phyloP scores from a whole-genome alignment of 2,113 vertebrate genomes.

The Erinaceus europaeus region DNA sequence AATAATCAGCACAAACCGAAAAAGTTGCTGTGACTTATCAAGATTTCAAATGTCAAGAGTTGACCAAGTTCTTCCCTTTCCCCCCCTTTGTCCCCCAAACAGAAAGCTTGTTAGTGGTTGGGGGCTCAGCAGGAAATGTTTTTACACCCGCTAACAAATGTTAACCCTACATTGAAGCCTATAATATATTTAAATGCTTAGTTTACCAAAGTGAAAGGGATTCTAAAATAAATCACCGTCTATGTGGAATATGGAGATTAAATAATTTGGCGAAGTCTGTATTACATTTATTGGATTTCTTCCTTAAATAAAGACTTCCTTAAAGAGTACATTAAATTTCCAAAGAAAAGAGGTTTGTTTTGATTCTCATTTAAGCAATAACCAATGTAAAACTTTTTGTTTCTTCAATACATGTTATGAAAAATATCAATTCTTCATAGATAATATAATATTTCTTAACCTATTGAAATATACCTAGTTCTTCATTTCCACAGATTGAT shows the following conservation, averaged over 20 bases:
- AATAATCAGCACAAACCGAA: slow-evolving; percentile 64
- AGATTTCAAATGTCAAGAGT: slow-evolving; percentile 76
- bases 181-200: slow-evolving; percentile 33
- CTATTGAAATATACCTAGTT: background rate
- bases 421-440: background rate
- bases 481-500: background rate
- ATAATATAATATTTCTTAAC: background rate
- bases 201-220: slow-evolving; percentile 49
- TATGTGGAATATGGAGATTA: slow-evolving; percentile 19
- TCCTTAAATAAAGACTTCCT: slow-evolving; percentile 3
- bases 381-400: background rate
- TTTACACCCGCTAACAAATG: slow-evolving; percentile 66
- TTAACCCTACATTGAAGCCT: slow-evolving; percentile 56
- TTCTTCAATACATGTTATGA: background rate
- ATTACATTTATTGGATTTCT: background rate
- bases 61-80: slow-evolving; percentile 11
- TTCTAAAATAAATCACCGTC: slow-evolving; percentile 23
- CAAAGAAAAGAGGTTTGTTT: slow-evolving; percentile 11
- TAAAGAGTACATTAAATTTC: slow-evolving; percentile 16
- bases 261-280: slow-evolving; percentile 40
- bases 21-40: slow-evolving; percentile 69
- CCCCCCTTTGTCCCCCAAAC: slow-evolving; percentile 41
- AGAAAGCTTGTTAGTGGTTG: slow-evolving; percentile 59
- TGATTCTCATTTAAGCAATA: background rate
- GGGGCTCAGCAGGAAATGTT: slow-evolving; percentile 56